Conservation (phyloP, 1,140 invertebrate species). For the Camponotus pennsylvanicus region DNA sequence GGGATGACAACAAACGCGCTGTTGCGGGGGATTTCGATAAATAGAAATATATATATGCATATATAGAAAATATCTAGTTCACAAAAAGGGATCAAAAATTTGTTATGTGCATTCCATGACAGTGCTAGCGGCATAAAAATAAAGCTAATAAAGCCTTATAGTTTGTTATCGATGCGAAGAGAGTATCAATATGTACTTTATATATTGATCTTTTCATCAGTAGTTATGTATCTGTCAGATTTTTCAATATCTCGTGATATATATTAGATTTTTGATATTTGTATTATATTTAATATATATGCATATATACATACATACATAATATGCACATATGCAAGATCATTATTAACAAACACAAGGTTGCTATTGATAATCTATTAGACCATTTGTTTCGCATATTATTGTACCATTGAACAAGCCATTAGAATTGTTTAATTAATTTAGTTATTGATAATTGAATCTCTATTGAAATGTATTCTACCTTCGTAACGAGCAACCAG, state of each 20-base stretch:
- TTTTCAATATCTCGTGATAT: neutral
- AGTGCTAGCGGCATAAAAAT: neutral
- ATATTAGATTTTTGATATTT: neutral
- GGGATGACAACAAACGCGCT: neutral
- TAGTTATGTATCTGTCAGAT: neutral
- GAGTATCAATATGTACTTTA: conserved; percentile 1
- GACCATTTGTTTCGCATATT: too few species aligned
- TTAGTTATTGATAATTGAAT: too few species aligned
- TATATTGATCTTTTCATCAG: neutral
- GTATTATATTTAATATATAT: neutral
- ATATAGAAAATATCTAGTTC: conserved; percentile 1
- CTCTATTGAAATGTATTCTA: neutral
- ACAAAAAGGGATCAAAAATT: conserved; percentile 18
- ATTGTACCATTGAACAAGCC: too few species aligned
- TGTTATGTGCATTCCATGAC: neutral
- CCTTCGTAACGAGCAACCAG: neutral
- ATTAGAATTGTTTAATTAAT: too few species aligned
- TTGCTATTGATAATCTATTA: too few species aligned
- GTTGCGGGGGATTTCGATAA: neutral
- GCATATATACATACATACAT: too few species aligned
- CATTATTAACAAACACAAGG: too few species aligned
- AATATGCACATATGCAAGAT: neutral
- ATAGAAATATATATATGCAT: neutral
- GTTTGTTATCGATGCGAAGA: neutral
- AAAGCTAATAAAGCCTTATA: conserved; percentile 30